A percentile compares a stretch with the other conserved stretches of the same genome.
Evolutionary conservation across 1,140 invertebrate genomes (phyloP).

Genomic region (Drosophila parabipectinata): DNA sequence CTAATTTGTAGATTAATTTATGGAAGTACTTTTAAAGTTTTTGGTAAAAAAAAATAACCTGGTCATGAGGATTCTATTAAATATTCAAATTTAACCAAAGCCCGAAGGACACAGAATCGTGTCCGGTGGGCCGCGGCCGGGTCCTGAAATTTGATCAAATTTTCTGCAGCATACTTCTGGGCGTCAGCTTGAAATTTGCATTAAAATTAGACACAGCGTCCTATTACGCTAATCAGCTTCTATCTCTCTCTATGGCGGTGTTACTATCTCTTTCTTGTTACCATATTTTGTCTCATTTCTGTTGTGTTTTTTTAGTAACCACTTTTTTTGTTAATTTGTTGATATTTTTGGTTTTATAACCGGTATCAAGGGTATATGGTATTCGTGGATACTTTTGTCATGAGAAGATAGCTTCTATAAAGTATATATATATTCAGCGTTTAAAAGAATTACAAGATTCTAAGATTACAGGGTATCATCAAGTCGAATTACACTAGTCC

Average conservation of each 20-base stretch:
- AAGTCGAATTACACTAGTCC: too few species aligned
- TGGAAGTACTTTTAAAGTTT: neutral
- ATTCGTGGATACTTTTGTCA: too few species aligned
- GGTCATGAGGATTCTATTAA: neutral
- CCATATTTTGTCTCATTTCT: neutral
- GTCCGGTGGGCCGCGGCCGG: neutral
- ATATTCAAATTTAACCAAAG: slow-evolving; percentile 1
- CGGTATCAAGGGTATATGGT: too few species aligned
- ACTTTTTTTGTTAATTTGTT: slow-evolving; percentile 41
- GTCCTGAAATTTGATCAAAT: slow-evolving; percentile 51
- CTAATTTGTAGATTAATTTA: neutral
- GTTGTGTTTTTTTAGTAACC: neutral
- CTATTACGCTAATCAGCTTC: slow-evolving; percentile 62
- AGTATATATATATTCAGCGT: too few species aligned
- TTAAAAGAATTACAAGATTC: too few species aligned
- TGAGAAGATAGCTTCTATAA: too few species aligned
- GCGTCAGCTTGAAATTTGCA: slow-evolving; percentile 57
- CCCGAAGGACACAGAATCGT: neutral
- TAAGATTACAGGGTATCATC: too few species aligned
- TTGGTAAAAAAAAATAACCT: neutral
- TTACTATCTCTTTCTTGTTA: neutral
- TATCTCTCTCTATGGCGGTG: neutral
- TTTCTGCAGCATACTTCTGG: slow-evolving; percentile 33
- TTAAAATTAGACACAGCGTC: slow-evolving; percentile 56
- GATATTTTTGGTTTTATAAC: slow-evolving; percentile 14